phyloP scores from a whole-genome alignment of 2,113 vertebrate species.

The Pycnonotus jocosus region DNA sequence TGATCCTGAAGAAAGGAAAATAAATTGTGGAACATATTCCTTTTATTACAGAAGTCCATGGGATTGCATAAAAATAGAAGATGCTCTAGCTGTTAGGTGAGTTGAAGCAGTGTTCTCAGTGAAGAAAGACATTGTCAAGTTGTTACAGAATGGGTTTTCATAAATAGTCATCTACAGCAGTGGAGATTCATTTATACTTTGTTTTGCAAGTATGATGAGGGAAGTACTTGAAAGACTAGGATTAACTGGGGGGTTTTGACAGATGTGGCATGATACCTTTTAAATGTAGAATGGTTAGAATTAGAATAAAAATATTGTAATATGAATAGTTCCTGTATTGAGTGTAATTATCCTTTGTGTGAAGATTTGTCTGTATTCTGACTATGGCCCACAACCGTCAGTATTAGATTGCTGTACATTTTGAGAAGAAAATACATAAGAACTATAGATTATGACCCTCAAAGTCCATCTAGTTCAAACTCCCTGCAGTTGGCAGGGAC shows the following conservation, averaged over 20 bases:
- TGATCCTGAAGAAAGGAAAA: not conserved
- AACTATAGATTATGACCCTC: not conserved
- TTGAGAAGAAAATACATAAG: not conserved
- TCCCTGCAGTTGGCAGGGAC: not conserved
- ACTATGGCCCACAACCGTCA: not conserved
- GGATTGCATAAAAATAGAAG: not conserved
- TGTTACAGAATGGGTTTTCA: not conserved
- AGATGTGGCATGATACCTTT: not conserved
- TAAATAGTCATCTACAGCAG: not conserved
- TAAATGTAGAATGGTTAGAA: not conserved
- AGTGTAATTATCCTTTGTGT: not conserved
- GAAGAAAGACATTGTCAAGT: not conserved
- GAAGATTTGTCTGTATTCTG: not conserved
- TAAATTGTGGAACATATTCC: not conserved
- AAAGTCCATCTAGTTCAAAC: not conserved
- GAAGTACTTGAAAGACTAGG: not conserved
- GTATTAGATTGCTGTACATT: not conserved
- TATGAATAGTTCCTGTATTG: not conserved
- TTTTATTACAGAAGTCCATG: not conserved
- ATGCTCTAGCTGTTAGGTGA: not conserved
- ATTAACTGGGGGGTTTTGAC: not conserved
- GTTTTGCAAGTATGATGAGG: not conserved
- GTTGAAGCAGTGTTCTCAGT: not conserved
- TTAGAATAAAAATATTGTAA: not conserved
- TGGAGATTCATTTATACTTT: not conserved